Evolutionary conservation across 2,113 vertebrate genomes (phyloP), one percentile per base, ranked within the genome.

Genomic region (Phodopus roborovskii): DNA sequence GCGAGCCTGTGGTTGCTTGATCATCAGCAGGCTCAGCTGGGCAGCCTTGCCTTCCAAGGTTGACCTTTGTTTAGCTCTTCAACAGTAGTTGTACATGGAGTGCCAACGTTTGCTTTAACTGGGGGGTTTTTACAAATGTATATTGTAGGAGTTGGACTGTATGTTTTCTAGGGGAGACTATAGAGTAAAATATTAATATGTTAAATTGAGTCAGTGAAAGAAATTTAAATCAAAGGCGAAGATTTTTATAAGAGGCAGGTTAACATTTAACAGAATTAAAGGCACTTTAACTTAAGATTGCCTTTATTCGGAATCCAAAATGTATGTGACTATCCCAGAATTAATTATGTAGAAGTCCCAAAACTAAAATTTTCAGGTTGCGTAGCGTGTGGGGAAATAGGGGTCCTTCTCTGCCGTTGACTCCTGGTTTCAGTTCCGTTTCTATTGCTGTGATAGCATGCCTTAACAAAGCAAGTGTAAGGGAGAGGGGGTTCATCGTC

Each of bases 261-360:
- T 91, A 74, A 90, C 20, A 81, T 75, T 94, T 62, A 95, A 94
- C 64, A 94, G 73, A 85, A 94, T 50, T 68, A 91, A 88, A 90
- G 16, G 15, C 7, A 66, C 94, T 97, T 96, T 85, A 45, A 70
- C 53, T 95, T 91, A 58, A 70, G 45, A 58, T 45, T 87, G 90
- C 24, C 94, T 94, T 56, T 39, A 56, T 42, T 64, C 78, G 81
- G 64, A 89, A 62, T 45, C 36, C 8, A 26, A 20, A 56, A 92
- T 88, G 56, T 62, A 42, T 86, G 30, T 74, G 50, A 70, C 33
- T 83, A 13, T 53, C 33, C 15, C 28, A 30, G 90, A 88, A 15
- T 71, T 89, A 13, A 60, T 53, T 85, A 73, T 74, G 50, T 68
- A 79, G 17, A 89, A 73, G 79, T 96, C 53, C 88, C 83, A 89